Conservation (phyloP, 2,797 vertebrate genomes). For the Vireo griseus region DNA sequence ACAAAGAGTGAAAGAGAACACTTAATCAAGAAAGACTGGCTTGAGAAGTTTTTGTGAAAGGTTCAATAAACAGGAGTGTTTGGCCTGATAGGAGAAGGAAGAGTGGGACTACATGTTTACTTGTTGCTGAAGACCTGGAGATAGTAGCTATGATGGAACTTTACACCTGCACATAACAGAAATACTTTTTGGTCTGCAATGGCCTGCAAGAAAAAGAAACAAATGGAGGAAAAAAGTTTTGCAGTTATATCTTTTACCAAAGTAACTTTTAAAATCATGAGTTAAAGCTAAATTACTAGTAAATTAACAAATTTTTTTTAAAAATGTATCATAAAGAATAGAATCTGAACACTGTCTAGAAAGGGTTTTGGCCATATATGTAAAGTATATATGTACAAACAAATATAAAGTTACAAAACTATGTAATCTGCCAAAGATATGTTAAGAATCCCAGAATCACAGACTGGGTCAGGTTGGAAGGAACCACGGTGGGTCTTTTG, state of each 20-base stretch:
- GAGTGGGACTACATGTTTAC: background rate
- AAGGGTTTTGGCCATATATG: background rate
- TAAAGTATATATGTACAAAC: background rate
- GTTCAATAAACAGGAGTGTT: background rate
- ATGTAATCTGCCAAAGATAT: background rate
- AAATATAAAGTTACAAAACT: background rate
- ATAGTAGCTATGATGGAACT: background rate
- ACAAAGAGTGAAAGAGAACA: background rate
- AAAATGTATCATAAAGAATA: background rate
- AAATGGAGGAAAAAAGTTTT: background rate
- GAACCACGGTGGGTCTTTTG: background rate
- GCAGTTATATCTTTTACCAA: background rate
- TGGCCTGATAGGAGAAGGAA: background rate
- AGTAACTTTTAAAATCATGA: background rate
- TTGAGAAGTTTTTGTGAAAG: background rate
- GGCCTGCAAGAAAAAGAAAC: background rate
- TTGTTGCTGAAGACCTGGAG: background rate
- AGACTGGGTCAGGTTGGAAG: background rate
- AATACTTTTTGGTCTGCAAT: background rate
- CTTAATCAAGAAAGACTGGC: background rate
- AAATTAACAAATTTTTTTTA: background rate
- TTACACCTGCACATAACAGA: background rate
- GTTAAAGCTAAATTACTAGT: background rate
- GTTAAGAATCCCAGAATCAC: background rate
- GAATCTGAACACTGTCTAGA: background rate